Evolutionary conservation across 2,797 vertebrate genomes (phyloP), one percentile per base, ranked within the genome.

Genomic region (Rhincodon typus): DNA sequence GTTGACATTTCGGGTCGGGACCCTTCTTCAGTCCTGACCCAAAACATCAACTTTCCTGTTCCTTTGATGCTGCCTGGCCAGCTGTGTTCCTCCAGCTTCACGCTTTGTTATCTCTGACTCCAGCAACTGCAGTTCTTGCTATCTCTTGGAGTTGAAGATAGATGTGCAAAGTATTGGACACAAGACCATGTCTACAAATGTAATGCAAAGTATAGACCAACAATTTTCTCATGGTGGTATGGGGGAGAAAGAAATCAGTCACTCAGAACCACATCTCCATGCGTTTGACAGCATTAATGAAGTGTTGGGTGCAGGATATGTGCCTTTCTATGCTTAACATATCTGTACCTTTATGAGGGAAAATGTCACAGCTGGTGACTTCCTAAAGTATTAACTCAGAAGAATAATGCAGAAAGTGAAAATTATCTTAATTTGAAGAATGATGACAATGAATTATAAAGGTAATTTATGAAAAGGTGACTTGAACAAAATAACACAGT

Each of bases 381-480:
- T 84, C 79, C 21, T 38, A 84, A 15, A n/a, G 30, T n/a, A 77
- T 12, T n/a, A 34, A n/a, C 74, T 77, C 15, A 34, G 34, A 77
- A 84, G 38, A 46, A 42, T 27, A 84, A 84, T 46, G 42, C 79
- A 38, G 17, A 84, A 21, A 38, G 17, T 93, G 57, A n/a, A 67
- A 93, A n/a, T 34, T 57, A 38, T 2, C 34, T n/a, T 21, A 57
- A 67, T 21, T 91, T 93, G 90, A 67, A 93, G 34, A 62, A 34
- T 90, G 50, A 57, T 90, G 87, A 62, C 50, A 93, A 23, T 93
- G 66, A 38, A 62, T 93, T 62, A 34, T n/a, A 66, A 66, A 91
- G 34, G 88, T 84, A 66, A n/a, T n/a, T n/a, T n/a, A 96, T 97
- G 97, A 97, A 97, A 98, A 94, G n/a, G 38, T 46, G 23, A 94